Conservation (phyloP, 1,140 invertebrate species). For the Philotrypesis tridentata region DNA sequence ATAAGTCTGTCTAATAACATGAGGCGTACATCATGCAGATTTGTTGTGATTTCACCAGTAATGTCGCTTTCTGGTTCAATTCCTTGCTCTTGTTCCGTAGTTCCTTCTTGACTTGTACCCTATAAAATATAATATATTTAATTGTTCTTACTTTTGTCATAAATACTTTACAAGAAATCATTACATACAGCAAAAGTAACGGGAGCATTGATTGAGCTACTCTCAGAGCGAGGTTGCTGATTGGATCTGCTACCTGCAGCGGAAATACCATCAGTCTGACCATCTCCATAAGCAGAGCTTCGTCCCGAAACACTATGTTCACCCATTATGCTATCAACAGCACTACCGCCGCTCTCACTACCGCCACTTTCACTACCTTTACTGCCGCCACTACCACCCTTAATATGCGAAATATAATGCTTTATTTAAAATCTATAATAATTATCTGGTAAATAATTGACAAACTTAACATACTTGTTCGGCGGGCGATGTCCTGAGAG, state of each 20-base stretch:
- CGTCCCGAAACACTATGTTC: constrained; percentile 87
- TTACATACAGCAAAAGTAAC: constrained; percentile 71
- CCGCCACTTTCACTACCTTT: constrained; percentile 87
- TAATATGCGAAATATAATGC: constrained; percentile 49
- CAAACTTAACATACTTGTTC: constrained; percentile 76
- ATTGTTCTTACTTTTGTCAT: neutral
- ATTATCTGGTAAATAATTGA: neutral
- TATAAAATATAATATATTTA: constrained; percentile 45
- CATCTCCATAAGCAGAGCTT: constrained; percentile 90
- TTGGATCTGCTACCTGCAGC: constrained; percentile 64
- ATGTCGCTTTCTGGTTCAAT: constrained; percentile 65
- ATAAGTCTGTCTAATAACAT: constrained; percentile 77
- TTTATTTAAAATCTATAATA: neutral
- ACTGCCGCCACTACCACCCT: constrained; percentile 79
- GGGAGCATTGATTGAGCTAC: constrained; percentile 75
- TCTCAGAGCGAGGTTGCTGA: constrained; percentile 72
- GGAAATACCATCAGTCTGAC: constrained; percentile 74
- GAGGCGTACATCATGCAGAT: constrained; percentile 74
- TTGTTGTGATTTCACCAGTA: constrained; percentile 63
- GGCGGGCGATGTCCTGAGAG: constrained; percentile 90
- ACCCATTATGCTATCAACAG: constrained; percentile 92
- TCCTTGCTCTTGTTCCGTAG: constrained; percentile 60
- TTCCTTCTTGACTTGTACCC: constrained; percentile 66
- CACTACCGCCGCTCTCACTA: constrained; percentile 91
- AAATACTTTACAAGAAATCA: constrained; percentile 37